phyloP scores from a whole-genome alignment of 2,113 vertebrate species.

The Zapus hudsonius region DNA sequence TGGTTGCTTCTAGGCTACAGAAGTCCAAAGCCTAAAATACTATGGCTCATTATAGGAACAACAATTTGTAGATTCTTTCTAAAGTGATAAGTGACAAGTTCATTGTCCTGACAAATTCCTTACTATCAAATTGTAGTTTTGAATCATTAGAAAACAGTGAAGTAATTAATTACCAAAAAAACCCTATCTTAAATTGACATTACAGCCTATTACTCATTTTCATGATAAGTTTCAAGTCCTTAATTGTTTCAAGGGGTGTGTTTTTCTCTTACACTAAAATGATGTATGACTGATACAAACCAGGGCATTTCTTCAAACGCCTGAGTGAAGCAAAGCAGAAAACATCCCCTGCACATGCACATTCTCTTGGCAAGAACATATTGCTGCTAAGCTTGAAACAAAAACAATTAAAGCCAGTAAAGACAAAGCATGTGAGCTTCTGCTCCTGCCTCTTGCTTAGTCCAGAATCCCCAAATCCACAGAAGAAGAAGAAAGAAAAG shows the following conservation, averaged over 20 bases:
- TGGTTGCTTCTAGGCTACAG: not conserved
- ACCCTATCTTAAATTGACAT: constrained; percentile 74
- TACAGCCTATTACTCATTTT: constrained; percentile 75
- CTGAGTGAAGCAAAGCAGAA: constrained; percentile 80
- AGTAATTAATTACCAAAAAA: constrained; percentile 79
- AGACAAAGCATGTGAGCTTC: constrained; percentile 18
- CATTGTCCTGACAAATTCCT: constrained; percentile 63
- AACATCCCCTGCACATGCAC: constrained; percentile 39
- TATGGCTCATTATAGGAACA: constrained; percentile 24
- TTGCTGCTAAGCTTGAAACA: constrained; percentile 68
- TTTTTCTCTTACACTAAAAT: constrained; percentile 75
- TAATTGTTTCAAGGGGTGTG: constrained; percentile 76
- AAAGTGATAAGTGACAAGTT: constrained; percentile 72
- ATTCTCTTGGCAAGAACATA: constrained; percentile 66
- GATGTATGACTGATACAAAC: constrained; percentile 78
- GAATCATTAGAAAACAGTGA: constrained; percentile 70
- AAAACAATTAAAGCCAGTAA: constrained; percentile 73
- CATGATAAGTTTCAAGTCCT: constrained; percentile 76
- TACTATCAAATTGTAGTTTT: constrained; percentile 63
- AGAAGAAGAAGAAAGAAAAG: constrained; percentile 6
- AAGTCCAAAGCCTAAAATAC: constrained; percentile 39
- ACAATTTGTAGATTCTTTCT: not conserved
- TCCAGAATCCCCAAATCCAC: constrained; percentile 45
- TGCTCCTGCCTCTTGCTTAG: constrained; percentile 61
- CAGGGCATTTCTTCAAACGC: constrained; percentile 74